Percentiles rank a stretch among this genome's conserved stretches.
phyloP scores from a whole-genome alignment of 2,888 invertebrate species.

The Pasiphila rectangulata region DNA sequence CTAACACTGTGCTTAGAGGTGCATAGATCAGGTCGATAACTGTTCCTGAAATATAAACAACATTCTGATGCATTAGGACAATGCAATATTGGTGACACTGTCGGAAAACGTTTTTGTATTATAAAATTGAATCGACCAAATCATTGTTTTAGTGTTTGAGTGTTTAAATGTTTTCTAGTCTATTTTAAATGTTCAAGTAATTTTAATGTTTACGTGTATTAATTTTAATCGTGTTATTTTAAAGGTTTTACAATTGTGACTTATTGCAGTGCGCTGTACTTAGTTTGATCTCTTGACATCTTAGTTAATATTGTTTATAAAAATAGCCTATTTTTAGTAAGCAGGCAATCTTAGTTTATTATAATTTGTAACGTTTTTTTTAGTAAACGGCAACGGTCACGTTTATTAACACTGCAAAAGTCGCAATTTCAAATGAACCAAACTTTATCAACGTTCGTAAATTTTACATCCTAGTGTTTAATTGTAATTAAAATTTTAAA shows the following conservation, averaged over 20 bases:
- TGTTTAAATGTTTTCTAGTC: constrained; percentile 57
- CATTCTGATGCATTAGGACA: neutral
- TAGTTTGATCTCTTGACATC: too few species aligned
- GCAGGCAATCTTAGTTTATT: too few species aligned
- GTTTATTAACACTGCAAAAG: neutral
- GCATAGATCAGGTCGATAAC: too few species aligned
- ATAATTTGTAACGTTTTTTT: too few species aligned
- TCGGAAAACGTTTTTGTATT: constrained; percentile 21
- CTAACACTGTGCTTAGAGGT: too few species aligned
- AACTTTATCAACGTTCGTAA: constrained; percentile 24
- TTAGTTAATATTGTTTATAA: too few species aligned
- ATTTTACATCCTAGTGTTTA: constrained; percentile 23
- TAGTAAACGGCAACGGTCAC: too few species aligned
- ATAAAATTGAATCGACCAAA: constrained; percentile 64
- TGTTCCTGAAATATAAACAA: too few species aligned
- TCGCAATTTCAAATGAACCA: constrained; percentile 21
- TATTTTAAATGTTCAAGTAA: constrained; percentile 29
- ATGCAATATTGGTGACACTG: neutral
- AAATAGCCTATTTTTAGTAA: too few species aligned
- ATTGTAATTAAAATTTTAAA: constrained; percentile 27
- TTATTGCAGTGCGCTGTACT: too few species aligned
- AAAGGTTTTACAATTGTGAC: constrained; percentile 12
- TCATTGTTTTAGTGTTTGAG: constrained; percentile 57
- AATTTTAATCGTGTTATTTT: constrained; percentile 14
- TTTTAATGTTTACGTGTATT: constrained; percentile 12